Percentiles rank a stretch among this genome's conserved stretches.
Evolutionary conservation across 2,113 vertebrate species (phyloP).

Genomic region (Isurus oxyrinchus): DNA sequence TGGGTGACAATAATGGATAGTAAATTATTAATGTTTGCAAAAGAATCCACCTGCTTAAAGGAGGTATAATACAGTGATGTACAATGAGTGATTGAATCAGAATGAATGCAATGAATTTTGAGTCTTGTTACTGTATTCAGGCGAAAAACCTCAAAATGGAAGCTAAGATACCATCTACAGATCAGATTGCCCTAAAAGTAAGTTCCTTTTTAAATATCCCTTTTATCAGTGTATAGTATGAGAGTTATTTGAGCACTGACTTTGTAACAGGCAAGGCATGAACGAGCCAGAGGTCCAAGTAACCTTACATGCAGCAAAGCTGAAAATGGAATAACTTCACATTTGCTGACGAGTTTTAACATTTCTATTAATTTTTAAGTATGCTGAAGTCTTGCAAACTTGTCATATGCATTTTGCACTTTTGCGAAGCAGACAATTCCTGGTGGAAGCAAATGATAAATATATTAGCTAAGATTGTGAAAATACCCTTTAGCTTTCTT

Average conservation of each 20-base stretch:
- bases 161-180: background rate
- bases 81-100: background rate
- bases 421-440: background rate
- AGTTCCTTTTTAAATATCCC: background rate
- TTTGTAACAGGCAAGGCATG: background rate
- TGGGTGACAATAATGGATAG: background rate
- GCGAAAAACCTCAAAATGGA: background rate
- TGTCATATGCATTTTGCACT: background rate
- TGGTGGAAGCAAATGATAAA: background rate
- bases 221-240: background rate
- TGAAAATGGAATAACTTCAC: background rate
- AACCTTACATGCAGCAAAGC: background rate
- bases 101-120: background rate
- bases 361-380: background rate
- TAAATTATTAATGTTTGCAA: constrained; percentile 8
- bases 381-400: background rate
- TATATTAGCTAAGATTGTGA: background rate
- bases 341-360: background rate
- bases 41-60: background rate
- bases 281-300: background rate
- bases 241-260: background rate
- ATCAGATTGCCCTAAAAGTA: background rate
- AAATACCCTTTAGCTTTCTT: background rate
- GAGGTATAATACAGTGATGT: background rate
- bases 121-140: background rate